Evolutionary conservation across 2,797 vertebrate species (phyloP), one percentile per base, ranked within the genome.

Genomic region (Gambusia yucatana): DNA sequence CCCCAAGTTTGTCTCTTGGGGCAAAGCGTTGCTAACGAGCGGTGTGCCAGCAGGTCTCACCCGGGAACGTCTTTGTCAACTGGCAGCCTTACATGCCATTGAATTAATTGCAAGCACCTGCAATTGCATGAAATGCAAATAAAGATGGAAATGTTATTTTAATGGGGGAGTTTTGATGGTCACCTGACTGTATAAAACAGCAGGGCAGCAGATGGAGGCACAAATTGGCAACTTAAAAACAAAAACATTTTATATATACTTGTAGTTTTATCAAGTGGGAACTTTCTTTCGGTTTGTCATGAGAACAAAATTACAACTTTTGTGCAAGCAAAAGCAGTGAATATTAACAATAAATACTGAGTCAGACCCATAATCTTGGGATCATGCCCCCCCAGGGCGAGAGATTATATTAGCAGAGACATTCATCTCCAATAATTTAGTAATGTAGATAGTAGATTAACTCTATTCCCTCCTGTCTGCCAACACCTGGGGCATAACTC

Each of bases 371-470:
- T 93, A 93, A 94, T 92, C 91, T 94, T 91, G 83, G 91, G 91
- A 93, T 95, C 93, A 94, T 92, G 50, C 50, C 90, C 93, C 93
- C 92, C 86, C 86, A 52, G 90, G 92, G 82, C 78, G 84, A 81
- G 87, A 93, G 93, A 93, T 95, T 93, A 94, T 94, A 95, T 95
- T 95, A 95, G 92, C 91, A 86, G 78, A 91, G 88, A 93, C 94
- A 95, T 95, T 96, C 94, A 95, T 95, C 94, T 95, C 92, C 87
- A 89, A 94, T 94, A 94, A 95, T 95, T 94, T 94, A 92, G 92
- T 93, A 94, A 95, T 95, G 92, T 93, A 92, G 91, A 93, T 93
- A 93, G 93, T 93, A 93, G 93, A 93, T 93, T 95, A 95, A 91
- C 90, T 92, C 86, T 94, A 95, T 94, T 94, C 93, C 90, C 91